Evolutionary conservation across 2,113 vertebrate genomes (phyloP), one percentile per base, ranked within the genome.

Genomic region (Nycticryphes semicollaris): DNA sequence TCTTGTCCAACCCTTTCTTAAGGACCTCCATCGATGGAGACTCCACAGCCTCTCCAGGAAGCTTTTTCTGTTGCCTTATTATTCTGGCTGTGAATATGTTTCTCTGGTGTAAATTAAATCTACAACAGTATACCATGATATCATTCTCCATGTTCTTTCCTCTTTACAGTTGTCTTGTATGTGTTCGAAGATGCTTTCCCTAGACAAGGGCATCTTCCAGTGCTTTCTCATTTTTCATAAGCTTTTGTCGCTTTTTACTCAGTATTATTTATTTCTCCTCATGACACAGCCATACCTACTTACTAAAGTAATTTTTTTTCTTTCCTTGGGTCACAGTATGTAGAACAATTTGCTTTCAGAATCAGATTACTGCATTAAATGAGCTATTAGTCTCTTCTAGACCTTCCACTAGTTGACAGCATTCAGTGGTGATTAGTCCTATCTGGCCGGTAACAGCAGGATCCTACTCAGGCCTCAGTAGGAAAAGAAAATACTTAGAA

Each of bases 351-450:
- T 87, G 48, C 69, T 91, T 84, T 94, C 92, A 92, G 53, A 96
- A 96, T 89, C 37, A 66, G 67, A 84, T 95, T 92, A 85, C 77
- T 92, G n/a, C 45, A 69, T 89, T 79, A 95, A 89, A 95, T 35
- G 63, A 87, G 80, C 77, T 87, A 82, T 92, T 92, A 93, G 74
- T 93, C 84, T 93, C 48, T 53, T 93, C 28, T 59, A 94, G 89
- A 80, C 57, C 57, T 87, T 96, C 69, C 78, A 83, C 23, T 24
- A 70, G 39, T 66, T 91, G 74, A 91, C 81, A 94, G 63, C 53
- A 23, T 87, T 90, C 69, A n/a, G 35, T 20, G 33, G 31, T 54
- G 66, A 83, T 93, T 54, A 82, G 91, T 87, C 66, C 87, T 82
- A 53, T 72, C 48, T 82, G 81, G 21, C 37, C 3, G 3, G 47